Conservation (phyloP, 2,888 invertebrate genomes). For the Diachrysia chrysitis region DNA sequence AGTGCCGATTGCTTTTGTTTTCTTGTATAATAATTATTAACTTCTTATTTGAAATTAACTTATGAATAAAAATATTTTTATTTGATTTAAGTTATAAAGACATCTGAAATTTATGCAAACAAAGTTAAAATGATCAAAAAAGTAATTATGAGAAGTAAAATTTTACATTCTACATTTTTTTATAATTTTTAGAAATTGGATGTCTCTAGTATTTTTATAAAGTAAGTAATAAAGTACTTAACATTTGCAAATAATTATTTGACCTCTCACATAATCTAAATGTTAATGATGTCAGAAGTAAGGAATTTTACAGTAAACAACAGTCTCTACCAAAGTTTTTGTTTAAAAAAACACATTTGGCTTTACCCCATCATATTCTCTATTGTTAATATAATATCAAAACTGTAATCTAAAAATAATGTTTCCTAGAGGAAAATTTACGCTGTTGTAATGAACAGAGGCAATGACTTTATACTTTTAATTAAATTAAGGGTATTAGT, state of each 20-base stretch:
- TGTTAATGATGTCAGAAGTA: background rate
- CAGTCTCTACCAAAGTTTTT: too few species aligned
- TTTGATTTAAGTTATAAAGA: too few species aligned
- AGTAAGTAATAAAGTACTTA: background rate
- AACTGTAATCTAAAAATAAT: background rate
- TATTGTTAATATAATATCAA: background rate
- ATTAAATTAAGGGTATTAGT: constrained; percentile 1
- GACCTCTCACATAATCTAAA: background rate
- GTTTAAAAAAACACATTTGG: background rate
- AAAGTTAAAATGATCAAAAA: background rate
- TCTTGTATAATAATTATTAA: too few species aligned
- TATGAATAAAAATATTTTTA: too few species aligned
- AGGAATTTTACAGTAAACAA: too few species aligned
- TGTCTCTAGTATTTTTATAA: background rate
- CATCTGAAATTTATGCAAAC: background rate
- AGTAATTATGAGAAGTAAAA: background rate
- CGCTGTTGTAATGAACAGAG: background rate
- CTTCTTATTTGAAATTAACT: too few species aligned
- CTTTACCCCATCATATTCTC: background rate
- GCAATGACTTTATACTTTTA: background rate
- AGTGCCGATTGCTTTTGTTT: too few species aligned
- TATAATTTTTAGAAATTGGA: background rate
- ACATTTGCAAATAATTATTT: background rate
- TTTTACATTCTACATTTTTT: background rate
- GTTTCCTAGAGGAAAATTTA: background rate